Evolutionary conservation across 2,888 invertebrate genomes (phyloP).

Genomic region (Callinectes sapidus): DNA sequence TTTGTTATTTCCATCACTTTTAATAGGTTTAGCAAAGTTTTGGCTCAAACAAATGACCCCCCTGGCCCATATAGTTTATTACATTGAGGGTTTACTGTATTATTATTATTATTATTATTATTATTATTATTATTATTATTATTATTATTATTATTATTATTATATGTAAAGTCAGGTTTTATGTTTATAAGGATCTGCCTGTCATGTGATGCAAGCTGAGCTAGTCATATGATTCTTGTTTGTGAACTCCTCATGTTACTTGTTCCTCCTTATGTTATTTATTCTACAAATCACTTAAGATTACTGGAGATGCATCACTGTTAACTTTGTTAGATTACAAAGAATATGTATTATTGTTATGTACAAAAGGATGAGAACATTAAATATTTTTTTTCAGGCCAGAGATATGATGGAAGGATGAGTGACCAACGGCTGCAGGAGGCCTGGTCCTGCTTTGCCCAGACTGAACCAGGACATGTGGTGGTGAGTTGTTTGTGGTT

Average conservation of each 20-base stretch:
- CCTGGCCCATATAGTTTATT: no score
- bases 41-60: no score
- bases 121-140: neutral
- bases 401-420: constrained; percentile 58
- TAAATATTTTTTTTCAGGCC: constrained; percentile 29
- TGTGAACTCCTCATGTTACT: neutral
- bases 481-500: constrained; percentile 42
- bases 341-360: neutral
- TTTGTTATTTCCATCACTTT: no score
- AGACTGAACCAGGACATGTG: constrained; percentile 60
- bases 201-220: neutral
- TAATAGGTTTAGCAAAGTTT: no score
- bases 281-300: neutral
- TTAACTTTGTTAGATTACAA: neutral
- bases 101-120: neutral
- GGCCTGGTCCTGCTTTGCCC: constrained; percentile 67
- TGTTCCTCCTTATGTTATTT: neutral
- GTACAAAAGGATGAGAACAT: neutral
- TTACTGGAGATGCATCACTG: neutral
- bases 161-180: neutral
- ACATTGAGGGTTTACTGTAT: no score
- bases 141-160: neutral
- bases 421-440: constrained; percentile 66
- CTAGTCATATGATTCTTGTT: neutral
- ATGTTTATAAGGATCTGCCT: neutral